Conservation (phyloP, 2,113 vertebrate genomes). For the Oreocharis arfaki region DNA sequence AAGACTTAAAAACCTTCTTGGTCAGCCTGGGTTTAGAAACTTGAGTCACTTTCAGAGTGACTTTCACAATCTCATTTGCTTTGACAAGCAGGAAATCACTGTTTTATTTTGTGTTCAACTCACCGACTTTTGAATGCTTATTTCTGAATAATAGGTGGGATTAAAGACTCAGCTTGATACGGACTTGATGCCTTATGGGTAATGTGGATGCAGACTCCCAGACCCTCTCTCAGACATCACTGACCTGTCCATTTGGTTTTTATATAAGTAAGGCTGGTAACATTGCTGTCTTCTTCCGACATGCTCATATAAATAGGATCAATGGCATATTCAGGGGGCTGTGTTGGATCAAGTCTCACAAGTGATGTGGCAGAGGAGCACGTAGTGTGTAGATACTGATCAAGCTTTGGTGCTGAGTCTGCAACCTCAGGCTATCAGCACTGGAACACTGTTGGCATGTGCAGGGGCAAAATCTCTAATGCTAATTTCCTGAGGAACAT, state of each 20-base stretch:
- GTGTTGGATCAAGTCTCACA: not conserved
- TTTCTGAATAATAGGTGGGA: not conserved
- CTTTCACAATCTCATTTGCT: not conserved
- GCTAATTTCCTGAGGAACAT: not conserved
- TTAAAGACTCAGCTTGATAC: not conserved
- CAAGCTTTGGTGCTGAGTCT: not conserved
- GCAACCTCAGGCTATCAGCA: not conserved
- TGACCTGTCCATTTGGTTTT: not conserved
- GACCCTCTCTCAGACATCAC: not conserved
- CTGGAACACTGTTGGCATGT: not conserved
- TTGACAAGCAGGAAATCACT: not conserved
- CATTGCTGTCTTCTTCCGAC: not conserved
- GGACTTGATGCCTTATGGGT: not conserved
- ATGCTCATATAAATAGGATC: not conserved
- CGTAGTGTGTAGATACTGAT: not conserved
- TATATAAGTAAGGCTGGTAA: not conserved
- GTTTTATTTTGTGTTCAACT: not conserved
- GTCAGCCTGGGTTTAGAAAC: not conserved
- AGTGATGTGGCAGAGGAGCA: not conserved
- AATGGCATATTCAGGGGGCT: not conserved
- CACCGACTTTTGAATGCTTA: not conserved
- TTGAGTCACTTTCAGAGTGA: not conserved
- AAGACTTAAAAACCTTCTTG: not conserved
- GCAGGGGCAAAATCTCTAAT: not conserved
- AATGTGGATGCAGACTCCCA: not conserved